Conservation (phyloP, 2,888 invertebrate species). For the Drosophila yooni region DNA sequence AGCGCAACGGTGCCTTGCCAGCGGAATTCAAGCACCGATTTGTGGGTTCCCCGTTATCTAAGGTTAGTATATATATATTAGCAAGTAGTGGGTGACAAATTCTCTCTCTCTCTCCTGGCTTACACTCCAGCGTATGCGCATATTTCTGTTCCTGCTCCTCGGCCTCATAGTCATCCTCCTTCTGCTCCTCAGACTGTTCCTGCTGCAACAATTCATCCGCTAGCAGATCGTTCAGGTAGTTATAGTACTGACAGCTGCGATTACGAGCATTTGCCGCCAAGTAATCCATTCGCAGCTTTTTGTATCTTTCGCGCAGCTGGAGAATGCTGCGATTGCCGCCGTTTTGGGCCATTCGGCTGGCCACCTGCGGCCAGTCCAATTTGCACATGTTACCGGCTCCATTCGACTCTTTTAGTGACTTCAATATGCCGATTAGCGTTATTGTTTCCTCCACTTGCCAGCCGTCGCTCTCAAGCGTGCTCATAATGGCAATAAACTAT, state of each 20-base stretch:
- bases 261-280: slow-evolving; percentile 27
- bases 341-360: slow-evolving; percentile 30
- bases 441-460: slow-evolving; percentile 44
- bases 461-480: slow-evolving; percentile 8
- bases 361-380: slow-evolving; percentile 44
- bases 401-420: slow-evolving; percentile 10
- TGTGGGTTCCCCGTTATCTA: slow-evolving; percentile 19
- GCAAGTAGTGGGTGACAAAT: background rate
- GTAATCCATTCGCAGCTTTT: slow-evolving; percentile 34
- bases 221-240: slow-evolving; percentile 32
- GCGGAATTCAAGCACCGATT: background rate
- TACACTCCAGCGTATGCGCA: slow-evolving; percentile 41
- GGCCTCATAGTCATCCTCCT: background rate
- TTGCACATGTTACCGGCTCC: background rate
- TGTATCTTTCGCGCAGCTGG: slow-evolving; percentile 37
- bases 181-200: background rate
- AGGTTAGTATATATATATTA: too few species aligned
- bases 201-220: slow-evolving; percentile 13
- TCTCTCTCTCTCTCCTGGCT: background rate
- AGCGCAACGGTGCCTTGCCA: slow-evolving; percentile 24
- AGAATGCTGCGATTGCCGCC: slow-evolving; percentile 7
- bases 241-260: slow-evolving; percentile 38
- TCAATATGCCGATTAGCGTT: slow-evolving; percentile 34
- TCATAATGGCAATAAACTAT: slow-evolving; percentile 32
- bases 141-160: slow-evolving; percentile 51